These are phyloP conservation scores for Apamea crenata DNA, from an alignment of 2,888 invertebrate species.

Conservation along the genomic window DNA sequence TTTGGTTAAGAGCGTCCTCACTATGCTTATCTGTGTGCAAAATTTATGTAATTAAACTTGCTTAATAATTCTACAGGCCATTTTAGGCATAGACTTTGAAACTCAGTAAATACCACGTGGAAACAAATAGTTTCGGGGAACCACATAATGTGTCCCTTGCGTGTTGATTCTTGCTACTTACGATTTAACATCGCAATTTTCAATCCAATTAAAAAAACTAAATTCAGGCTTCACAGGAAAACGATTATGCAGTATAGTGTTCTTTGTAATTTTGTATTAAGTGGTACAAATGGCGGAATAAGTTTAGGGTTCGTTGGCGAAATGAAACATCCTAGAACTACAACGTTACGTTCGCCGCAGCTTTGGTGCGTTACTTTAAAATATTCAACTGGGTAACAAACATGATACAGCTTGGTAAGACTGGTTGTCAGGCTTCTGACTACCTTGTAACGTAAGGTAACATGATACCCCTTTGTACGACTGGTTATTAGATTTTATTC, in stretches of 20 bases:
- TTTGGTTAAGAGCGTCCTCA: too few relatives aligned
- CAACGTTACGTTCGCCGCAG: background rate
- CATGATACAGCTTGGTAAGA: too few relatives aligned
- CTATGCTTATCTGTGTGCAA: too few relatives aligned
- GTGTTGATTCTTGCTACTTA: slow-evolving; percentile 54
- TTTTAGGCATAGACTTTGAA: slow-evolving; percentile 10
- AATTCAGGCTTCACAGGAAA: slow-evolving; percentile 59
- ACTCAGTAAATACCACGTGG: background rate
- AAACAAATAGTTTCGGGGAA: slow-evolving; percentile 54
- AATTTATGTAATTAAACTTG: background rate
- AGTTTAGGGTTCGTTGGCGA: background rate
- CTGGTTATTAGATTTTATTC: too few relatives aligned
- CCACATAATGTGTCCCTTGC: slow-evolving; percentile 63
- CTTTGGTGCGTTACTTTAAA: too few relatives aligned
- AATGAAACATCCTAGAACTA: background rate
- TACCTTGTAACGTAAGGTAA: too few relatives aligned
- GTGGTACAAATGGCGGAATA: slow-evolving; percentile 33
- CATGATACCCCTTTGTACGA: too few relatives aligned
- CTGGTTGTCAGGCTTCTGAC: too few relatives aligned
- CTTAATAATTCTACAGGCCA: background rate
- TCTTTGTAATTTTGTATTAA: slow-evolving; percentile 60
- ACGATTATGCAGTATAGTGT: slow-evolving; percentile 60
- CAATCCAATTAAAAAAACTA: slow-evolving; percentile 46
- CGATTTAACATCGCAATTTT: slow-evolving; percentile 56
- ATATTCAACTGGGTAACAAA: too few relatives aligned